phyloP scores from a whole-genome alignment of 2,113 vertebrate species.

The Microcebus griseorufus region DNA sequence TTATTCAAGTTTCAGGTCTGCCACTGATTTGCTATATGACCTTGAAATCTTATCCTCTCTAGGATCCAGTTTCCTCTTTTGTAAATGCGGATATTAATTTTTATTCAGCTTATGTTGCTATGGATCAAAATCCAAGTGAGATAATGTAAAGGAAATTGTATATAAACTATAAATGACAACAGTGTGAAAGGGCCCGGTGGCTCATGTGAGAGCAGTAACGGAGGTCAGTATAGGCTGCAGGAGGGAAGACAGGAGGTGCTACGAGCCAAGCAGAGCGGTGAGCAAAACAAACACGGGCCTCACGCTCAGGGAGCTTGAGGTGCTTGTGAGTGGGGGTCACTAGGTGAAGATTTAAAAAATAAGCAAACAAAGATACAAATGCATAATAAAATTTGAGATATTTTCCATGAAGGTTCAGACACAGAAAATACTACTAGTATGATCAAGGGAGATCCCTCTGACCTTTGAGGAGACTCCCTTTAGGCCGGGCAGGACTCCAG shows the following conservation, averaged over 20 bases:
- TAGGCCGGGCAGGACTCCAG: neutral
- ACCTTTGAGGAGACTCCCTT: neutral
- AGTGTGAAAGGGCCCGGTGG: neutral
- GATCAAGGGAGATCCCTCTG: neutral
- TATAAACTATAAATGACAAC: neutral
- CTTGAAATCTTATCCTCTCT: neutral
- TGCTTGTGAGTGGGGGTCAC: neutral
- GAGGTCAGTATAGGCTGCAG: fast-evolving
- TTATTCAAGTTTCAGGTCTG: neutral
- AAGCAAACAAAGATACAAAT: neutral
- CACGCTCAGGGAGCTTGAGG: neutral
- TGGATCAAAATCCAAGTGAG: neutral
- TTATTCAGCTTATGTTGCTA: neutral
- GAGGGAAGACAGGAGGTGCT: neutral
- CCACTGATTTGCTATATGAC: neutral
- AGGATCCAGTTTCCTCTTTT: neutral
- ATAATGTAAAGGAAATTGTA: neutral
- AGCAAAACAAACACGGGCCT: neutral
- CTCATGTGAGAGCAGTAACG: neutral
- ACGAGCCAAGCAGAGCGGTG: neutral
- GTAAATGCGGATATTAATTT: neutral
- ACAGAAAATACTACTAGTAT: neutral
- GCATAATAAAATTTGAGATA: neutral
- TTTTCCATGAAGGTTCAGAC: neutral
- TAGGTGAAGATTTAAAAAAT: neutral